A percentile compares a stretch with the other conserved stretches of the same genome.
These are phyloP conservation scores for Lampris megalopsis DNA, from an alignment of 2,113 vertebrate species.

Conservation along the genomic window DNA sequence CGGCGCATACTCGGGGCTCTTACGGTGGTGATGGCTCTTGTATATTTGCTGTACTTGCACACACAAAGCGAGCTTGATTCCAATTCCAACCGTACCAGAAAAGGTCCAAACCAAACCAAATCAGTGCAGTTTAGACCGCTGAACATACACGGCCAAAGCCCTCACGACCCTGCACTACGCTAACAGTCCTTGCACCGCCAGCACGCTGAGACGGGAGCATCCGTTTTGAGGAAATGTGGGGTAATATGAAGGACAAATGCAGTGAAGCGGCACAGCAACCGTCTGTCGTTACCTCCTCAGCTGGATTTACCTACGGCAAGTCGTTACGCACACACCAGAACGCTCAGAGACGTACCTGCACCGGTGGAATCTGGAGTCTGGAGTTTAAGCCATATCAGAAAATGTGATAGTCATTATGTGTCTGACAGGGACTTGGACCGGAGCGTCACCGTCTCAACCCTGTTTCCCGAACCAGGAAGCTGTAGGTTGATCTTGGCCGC, in stretches of 20 bases:
- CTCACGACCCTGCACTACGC: too few relatives aligned
- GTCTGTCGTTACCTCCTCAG: neutral
- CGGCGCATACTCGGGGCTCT: too few relatives aligned
- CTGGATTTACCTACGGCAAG: conserved; percentile 24
- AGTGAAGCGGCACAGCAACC: conserved; percentile 6
- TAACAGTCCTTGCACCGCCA: too few relatives aligned
- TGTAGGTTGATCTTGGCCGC: conserved; percentile 92
- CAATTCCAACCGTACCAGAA: neutral
- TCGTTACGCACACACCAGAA: conserved; percentile 9
- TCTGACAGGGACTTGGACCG: conserved; percentile 84
- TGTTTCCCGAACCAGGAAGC: conserved; percentile 90
- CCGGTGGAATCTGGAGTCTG: conserved; percentile 37
- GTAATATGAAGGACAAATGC: conserved; percentile 22
- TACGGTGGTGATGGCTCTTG: too few relatives aligned
- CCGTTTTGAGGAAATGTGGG: conserved; percentile 2
- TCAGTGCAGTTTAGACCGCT: neutral
- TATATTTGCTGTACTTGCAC: too few relatives aligned
- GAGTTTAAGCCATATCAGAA: conserved; percentile 67
- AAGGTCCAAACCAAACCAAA: neutral
- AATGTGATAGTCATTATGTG: conserved; percentile 87
- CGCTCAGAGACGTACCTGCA: conserved; percentile 31
- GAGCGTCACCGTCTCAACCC: conserved; percentile 72
- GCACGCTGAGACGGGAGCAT: neutral
- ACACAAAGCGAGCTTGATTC: too few relatives aligned
- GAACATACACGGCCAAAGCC: neutral